phyloP scores from a whole-genome alignment of 2,113 vertebrate species.

The Sander lucioperca region DNA sequence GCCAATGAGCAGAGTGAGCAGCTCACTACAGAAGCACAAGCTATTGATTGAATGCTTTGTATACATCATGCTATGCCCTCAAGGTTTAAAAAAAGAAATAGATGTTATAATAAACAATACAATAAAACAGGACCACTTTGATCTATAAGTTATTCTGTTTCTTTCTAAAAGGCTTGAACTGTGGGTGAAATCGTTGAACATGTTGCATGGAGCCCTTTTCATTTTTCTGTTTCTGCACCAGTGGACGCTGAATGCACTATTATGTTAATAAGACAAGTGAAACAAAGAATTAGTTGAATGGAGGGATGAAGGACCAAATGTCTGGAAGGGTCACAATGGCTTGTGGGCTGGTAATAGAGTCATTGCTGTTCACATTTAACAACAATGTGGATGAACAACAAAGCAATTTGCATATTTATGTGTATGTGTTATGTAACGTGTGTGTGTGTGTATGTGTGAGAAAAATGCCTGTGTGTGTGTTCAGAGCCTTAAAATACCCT shows the following conservation, averaged over 20 bases:
- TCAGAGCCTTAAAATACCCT: no score
- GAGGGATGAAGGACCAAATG: slow-evolving; percentile 30
- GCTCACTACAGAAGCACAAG: slow-evolving; percentile 4
- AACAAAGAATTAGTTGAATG: slow-evolving; percentile 23
- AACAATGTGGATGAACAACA: background rate
- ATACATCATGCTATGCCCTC: slow-evolving; percentile 25
- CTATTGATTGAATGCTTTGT: slow-evolving; percentile 19
- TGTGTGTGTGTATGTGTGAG: background rate
- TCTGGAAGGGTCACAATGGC: background rate
- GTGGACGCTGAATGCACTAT: slow-evolving; percentile 10
- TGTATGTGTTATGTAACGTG: background rate
- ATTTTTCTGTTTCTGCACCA: slow-evolving; percentile 25
- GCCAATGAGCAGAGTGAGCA: slow-evolving; percentile 9
- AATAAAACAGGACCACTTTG: background rate
- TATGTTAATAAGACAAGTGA: slow-evolving; percentile 36
- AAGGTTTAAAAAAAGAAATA: background rate
- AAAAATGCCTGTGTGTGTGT: no score
- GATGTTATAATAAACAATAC: background rate
- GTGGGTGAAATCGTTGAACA: background rate
- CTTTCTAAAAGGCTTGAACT: slow-evolving; percentile 7
- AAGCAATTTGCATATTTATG: background rate
- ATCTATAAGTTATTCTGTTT: background rate
- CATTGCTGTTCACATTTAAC: background rate
- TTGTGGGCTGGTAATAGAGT: slow-evolving; percentile 7
- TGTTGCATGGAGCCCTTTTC: slow-evolving; percentile 9